These are phyloP conservation scores for Corythornis cristatus DNA, from an alignment of 2,113 vertebrate genomes.

Conservation along the genomic window DNA sequence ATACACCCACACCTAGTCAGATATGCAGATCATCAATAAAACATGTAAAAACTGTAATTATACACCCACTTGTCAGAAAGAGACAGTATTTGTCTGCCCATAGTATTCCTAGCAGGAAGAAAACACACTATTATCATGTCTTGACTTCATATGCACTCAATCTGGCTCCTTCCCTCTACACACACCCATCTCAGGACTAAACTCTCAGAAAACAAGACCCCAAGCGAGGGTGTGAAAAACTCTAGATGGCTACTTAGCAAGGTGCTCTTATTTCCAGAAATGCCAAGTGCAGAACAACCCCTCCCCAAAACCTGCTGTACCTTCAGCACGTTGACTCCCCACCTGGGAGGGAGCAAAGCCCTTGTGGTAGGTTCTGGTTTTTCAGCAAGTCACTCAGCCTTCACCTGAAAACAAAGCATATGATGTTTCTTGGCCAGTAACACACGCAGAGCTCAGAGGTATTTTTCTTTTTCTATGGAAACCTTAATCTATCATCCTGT, in stretches of 20 bases:
- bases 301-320: background rate
- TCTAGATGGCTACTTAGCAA: background rate
- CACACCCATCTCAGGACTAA: background rate
- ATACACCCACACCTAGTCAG: background rate
- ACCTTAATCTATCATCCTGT: rapidly evolving
- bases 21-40: background rate
- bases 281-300: background rate
- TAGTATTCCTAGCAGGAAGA: background rate
- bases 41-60: background rate
- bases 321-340: background rate
- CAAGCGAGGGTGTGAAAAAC: background rate
- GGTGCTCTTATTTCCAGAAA: background rate
- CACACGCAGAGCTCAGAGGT: background rate
- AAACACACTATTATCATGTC: rapidly evolving
- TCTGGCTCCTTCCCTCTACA: background rate
- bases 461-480: background rate
- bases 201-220: background rate
- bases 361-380: background rate
- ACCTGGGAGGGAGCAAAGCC: background rate
- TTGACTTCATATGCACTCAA: background rate
- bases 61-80: background rate
- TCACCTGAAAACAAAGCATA: background rate
- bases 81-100: background rate
- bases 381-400: background rate
- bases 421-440: background rate